Evolutionary conservation across 2,888 invertebrate species (phyloP), one percentile per base, ranked within the genome.

Genomic region (Himalopsyche kuldschensis): DNA sequence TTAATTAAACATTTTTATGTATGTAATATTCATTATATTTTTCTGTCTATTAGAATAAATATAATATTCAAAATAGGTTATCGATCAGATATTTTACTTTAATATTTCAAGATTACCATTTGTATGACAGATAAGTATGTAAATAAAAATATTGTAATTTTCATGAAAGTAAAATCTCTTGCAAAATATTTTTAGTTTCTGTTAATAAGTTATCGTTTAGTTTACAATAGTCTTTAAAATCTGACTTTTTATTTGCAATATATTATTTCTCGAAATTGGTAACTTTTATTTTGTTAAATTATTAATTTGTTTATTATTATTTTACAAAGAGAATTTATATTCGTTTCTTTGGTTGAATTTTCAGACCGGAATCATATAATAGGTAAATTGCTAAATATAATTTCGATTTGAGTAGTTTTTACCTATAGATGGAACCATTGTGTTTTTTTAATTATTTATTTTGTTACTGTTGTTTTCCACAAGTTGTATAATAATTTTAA

Each of bases 281-380:
- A 35, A 76, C 32, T 63, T 75, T 81, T 79, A 31, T 80, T 69
- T 83, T 11, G 30, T 78, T 78, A 24, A 27, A n/a, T 35, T 82
- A 15, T 79, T 75, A 27, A 77, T 80, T 81, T 82, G 11, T 84
- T 85, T 84, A 84, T 48, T 82, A 83, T 85, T 84, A 41, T 84
- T 84, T 86, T 86, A 75, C 80, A 78, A 83, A 81, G 78, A 83
- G 81, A 84, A 47, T 82, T 77, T 84, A 82, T 84, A 87, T 84
- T 84, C 81, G 85, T 85, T 82, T 85, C 85, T 84, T 85, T 79
- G 82, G 89, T 91, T 91, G 91, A 90, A 90, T 91, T 90, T 92
- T 91, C 92, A 92, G 92, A 92, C 92, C 92, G 92, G 92, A 91
- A 91, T 91, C 92, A 92, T 91, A 90, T 91, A 90, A 90, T 91